Percentiles rank a stretch among this genome's conserved stretches.
phyloP scores from a whole-genome alignment of 2,888 invertebrate species.

The Epinotia brunnichana region DNA sequence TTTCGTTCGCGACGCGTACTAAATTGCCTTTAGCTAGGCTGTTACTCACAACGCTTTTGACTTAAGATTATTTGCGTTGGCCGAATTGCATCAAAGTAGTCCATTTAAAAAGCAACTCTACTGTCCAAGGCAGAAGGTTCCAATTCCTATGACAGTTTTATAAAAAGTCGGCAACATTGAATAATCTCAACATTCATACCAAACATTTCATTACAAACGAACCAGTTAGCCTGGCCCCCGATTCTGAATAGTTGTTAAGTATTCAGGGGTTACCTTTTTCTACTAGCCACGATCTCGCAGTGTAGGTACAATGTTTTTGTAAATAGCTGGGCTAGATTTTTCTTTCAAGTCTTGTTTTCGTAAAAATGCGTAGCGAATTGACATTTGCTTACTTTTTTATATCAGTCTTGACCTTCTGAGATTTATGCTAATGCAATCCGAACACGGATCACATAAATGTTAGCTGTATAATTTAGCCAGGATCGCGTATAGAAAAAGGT shows the following conservation, averaged over 20 bases:
- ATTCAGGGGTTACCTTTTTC: not conserved
- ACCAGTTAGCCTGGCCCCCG: not conserved
- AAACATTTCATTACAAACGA: not conserved
- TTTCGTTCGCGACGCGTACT: not conserved
- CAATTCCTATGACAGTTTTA: too few relatives aligned
- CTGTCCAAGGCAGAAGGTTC: too few relatives aligned
- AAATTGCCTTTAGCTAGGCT: conserved; percentile 9
- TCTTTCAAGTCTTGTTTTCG: not conserved
- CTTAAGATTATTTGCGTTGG: too few relatives aligned
- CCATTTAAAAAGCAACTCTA: too few relatives aligned
- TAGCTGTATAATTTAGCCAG: conserved; percentile 7
- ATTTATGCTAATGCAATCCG: conserved; percentile 17
- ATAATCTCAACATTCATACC: not conserved
- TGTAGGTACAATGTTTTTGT: not conserved
- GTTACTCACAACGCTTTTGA: not conserved
- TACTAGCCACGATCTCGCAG: not conserved
- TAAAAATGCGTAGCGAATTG: conserved; percentile 10
- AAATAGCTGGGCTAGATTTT: not conserved
- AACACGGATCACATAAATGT: not conserved
- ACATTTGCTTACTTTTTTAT: conserved; percentile 16
- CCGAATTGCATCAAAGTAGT: too few relatives aligned
- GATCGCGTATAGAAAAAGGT: conserved; percentile 1
- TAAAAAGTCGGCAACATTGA: too few relatives aligned
- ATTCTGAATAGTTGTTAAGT: not conserved
- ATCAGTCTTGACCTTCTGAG: conserved; percentile 12